phyloP scores from a whole-genome alignment of 2,888 invertebrate genomes.

The Poecilus cupreus region DNA sequence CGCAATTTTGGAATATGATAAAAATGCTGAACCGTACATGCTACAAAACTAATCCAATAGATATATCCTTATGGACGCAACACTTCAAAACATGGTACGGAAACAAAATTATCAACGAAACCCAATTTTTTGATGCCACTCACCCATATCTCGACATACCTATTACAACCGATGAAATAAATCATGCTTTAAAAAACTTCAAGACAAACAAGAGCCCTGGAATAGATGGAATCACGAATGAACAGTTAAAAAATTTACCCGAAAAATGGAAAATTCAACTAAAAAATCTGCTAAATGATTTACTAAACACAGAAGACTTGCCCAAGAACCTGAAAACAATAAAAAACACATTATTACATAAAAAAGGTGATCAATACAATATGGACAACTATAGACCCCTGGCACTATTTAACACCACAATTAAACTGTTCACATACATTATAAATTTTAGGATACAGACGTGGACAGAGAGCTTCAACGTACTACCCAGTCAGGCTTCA shows the following conservation, averaged over 20 bases:
- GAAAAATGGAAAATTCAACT: not conserved
- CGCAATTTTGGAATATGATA: not conserved
- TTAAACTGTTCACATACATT: constrained; percentile 62
- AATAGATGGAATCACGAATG: constrained; percentile 60
- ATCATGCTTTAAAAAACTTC: constrained; percentile 1
- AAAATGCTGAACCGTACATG: not conserved
- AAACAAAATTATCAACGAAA: not conserved
- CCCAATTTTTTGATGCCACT: not conserved
- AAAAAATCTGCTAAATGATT: not conserved
- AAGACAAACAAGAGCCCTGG: constrained; percentile 61
- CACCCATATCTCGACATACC: not conserved
- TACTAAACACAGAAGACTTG: not conserved
- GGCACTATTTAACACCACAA: constrained; percentile 59
- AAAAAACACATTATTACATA: not conserved
- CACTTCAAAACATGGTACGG: not conserved
- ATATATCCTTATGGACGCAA: not conserved
- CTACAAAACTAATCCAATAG: not conserved
- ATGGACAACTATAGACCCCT: constrained; percentile 62
- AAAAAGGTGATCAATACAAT: not conserved
- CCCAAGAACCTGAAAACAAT: not conserved
- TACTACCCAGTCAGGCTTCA: constrained; percentile 64
- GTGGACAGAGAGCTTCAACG: constrained; percentile 62
- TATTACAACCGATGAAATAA: constrained; percentile 1
- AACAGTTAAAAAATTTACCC: not conserved
- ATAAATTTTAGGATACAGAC: constrained; percentile 55